A percentile compares a stretch with the other conserved stretches of the same genome.
Conservation (phyloP, 2,113 vertebrate species). For the Montifringilla adamsi region DNA sequence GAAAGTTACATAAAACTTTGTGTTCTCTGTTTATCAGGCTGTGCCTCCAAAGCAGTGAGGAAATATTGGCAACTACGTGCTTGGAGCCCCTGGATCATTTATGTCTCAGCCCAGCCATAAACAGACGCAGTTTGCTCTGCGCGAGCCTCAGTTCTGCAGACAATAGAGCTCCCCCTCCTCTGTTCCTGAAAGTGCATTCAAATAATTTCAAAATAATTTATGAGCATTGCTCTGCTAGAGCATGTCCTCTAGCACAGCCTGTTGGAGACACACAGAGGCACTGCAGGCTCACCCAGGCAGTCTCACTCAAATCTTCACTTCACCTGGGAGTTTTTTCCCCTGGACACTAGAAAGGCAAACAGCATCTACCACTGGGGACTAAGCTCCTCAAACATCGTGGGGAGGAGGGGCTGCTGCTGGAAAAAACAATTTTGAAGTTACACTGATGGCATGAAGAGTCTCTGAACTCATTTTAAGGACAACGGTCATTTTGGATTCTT, state of each 20-base stretch:
- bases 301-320: fast-evolving
- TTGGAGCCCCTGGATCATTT: neutral
- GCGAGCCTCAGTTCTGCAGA: neutral
- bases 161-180: conserved; percentile 24
- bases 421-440: neutral
- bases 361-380: no score
- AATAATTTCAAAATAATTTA: conserved; percentile 16
- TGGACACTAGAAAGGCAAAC: neutral
- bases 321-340: neutral
- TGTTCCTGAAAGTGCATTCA: neutral
- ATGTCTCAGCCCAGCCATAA: neutral
- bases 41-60: neutral
- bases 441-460: neutral
- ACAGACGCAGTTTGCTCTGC: neutral
- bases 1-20: neutral
- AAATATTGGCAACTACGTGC: neutral
- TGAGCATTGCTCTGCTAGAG: neutral
- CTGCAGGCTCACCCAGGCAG: fast-evolving
- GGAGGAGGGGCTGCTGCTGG: neutral
- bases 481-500: neutral
- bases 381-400: neutral
- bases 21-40: neutral
- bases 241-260: conserved; percentile 51
- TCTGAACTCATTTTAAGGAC: neutral
- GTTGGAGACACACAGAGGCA: neutral